phyloP scores from a whole-genome alignment of 1,140 invertebrate genomes.

The Drosophila virilis region DNA sequence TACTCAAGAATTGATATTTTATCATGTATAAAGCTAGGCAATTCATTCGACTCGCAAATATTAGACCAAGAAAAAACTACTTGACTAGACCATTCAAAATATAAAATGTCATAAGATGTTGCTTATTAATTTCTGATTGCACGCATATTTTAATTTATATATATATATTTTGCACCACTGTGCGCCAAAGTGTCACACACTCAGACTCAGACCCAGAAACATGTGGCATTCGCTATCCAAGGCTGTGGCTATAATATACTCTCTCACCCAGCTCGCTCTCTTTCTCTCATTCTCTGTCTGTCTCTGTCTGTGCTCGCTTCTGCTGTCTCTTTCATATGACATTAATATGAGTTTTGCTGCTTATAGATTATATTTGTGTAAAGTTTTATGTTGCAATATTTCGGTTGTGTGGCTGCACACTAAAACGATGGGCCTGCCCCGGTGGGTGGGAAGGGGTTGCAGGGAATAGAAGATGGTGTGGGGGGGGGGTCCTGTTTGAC shows the following conservation, averaged over 20 bases:
- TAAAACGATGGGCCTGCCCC: constrained; percentile 4
- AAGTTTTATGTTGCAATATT: constrained; percentile 84
- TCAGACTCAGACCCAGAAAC: constrained; percentile 22
- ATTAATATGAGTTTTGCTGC: constrained; percentile 82
- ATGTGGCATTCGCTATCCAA: constrained; percentile 44
- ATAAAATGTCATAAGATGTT: not conserved
- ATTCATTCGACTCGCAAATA: no score
- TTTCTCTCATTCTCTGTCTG: not conserved
- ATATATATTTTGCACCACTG: constrained; percentile 31
- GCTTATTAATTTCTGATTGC: no score
- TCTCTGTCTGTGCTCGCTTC: constrained; percentile 1
- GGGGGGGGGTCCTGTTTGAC: constrained; percentile 18
- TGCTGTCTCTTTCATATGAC: constrained; percentile 35
- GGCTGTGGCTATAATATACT: constrained; percentile 40
- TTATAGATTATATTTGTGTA: constrained; percentile 83
- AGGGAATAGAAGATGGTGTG: not conserved
- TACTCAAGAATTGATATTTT: not conserved
- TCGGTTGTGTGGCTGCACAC: constrained; percentile 48
- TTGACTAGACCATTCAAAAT: not conserved
- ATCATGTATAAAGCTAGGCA: no score
- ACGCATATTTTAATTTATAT: not conserved
- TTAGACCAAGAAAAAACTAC: no score
- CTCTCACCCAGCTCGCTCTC: constrained; percentile 6
- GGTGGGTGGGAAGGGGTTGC: not conserved
- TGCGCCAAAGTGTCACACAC: constrained; percentile 57